phyloP scores from a whole-genome alignment of 2,113 vertebrate species.

The Chamaetylas fuelleborni region DNA sequence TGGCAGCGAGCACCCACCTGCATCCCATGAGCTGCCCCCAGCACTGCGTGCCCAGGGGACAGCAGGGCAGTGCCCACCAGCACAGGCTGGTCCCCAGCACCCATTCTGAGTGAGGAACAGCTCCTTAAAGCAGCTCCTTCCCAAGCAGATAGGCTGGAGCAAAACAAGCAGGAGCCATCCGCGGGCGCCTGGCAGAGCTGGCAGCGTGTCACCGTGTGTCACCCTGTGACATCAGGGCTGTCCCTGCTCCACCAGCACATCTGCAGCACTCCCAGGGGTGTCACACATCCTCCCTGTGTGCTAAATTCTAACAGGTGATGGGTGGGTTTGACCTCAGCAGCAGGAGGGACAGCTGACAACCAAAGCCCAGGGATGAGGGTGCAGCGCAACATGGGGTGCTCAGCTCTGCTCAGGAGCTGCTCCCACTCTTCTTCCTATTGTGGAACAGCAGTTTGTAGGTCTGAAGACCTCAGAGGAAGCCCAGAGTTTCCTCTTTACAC shows the following conservation, averaged over 20 bases:
- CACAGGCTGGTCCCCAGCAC: fast-evolving
- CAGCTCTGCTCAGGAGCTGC: neutral
- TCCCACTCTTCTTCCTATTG: neutral
- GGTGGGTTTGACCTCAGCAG: neutral
- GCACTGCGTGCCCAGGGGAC: neutral
- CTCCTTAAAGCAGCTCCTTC: neutral
- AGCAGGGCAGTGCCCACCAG: neutral
- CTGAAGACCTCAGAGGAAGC: neutral
- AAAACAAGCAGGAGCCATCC: neutral
- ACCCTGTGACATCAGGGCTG: fast-evolving
- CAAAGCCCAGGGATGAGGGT: fast-evolving
- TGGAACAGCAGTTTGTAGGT: neutral
- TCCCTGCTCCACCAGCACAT: neutral
- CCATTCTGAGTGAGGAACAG: fast-evolving
- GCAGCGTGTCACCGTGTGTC: no score
- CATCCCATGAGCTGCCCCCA: neutral
- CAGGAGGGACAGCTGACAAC: neutral
- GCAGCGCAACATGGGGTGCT: fast-evolving
- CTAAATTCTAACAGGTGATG: neutral
- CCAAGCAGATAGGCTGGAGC: neutral
- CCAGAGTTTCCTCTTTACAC: neutral
- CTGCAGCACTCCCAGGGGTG: neutral
- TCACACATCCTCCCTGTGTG: fast-evolving
- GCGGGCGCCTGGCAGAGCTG: neutral
- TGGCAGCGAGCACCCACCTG: neutral